Base-by-base conservation (phyloP, 2,113 vertebrate species). In the Galeopterus variegatus region DNA sequence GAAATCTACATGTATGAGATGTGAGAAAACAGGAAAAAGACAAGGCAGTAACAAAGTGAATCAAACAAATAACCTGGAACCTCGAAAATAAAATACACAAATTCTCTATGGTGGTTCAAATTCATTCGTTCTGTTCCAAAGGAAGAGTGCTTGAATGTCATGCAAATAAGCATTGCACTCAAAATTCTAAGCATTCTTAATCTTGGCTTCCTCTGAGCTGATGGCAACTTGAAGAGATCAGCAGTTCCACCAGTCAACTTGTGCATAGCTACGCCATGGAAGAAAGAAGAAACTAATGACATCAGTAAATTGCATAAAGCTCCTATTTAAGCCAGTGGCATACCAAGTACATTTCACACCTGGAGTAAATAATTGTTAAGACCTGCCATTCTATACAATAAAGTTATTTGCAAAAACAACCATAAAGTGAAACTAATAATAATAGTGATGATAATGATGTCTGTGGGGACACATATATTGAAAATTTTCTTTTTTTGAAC, bases 271-370 rank as follows among this genome's bases (percentile, higher is more conserved):
- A 54, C 21, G 50, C 26, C 8, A 24, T 58, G 10, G 65, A 82
- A 95, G 88, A 96, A 92, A 93, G 65, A 90, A 92, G 76, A 91
- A 92, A 54, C 60, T 84, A 86, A 85, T 93, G 93, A 95, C 67
- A 82, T 88, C 72, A 84, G 60, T 70, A 76, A 95, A 89, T 73
- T 77, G 62, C 75, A 45, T 72, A 79, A 64, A 36, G 45, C n/a
- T 94, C n/a, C n/a, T 87, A 72, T 60, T 26, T 65, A 94, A 94
- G 52, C 58, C 90, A 90, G 72, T 26, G 19, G 54, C 58, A 87
- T 28, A 73, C 23, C 70, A 73, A 62, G 77, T 60, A 58, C n/a
- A n/a, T 90, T 79, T 94, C 88, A 90, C 90, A 92, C 48, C 79
- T 83, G 77, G 62, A 96, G 41, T 67, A 73, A 26, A 82, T 82